Base-by-base conservation (phyloP, 2,113 vertebrate species). In the Barnardius zonarius region DNA sequence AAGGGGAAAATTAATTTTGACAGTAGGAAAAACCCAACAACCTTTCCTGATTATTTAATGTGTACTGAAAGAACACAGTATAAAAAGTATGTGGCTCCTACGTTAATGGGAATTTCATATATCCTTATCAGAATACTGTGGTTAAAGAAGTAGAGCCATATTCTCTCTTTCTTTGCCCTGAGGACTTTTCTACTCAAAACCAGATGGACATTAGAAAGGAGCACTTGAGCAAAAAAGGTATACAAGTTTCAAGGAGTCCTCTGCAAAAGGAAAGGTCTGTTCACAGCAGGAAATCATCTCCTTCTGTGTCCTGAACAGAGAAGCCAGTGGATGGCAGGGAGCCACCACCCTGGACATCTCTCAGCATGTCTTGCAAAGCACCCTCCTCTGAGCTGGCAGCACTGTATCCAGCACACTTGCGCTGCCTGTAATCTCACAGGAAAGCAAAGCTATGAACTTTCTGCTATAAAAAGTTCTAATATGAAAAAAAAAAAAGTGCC, bases 101-200 rank as follows among this genome's bases (percentile, higher is more conserved):
- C 51, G 41, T 57, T 85, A 83, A 33, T 49, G n/a, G 41, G 63
- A 83, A 95, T 85, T 80, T 90, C 63, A 81, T 91, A 51, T 35
- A 83, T 46, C 16, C 82, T 92, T 91, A 88, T 90, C 92, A 94
- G 93, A 91, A 93, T 74, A 76, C 7, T 81, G 61, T 64, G 74
- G 39, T 92, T 88, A 68, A 88, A 77, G 66, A 59, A 43, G 10
- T 24, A 88, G 30, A 90, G 13, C 68, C n/a, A 33, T 70, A 70
- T 18, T 75, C 33, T 76, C 39, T 93, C 33, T 81, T 73, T 83
- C 49, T 78, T 94, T 92, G 37, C 81, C 75, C 68, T 25, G 41
- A 78, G 55, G 82, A 70, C 37, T 90, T 82, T 80, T 88, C 33
- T 92, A 30, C 59, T 85, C 25, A 81, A 80, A 95, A 88, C n/a